Base-by-base conservation (phyloP, 1,140 invertebrate genomes). In the Mercenaria mercenaria region DNA sequence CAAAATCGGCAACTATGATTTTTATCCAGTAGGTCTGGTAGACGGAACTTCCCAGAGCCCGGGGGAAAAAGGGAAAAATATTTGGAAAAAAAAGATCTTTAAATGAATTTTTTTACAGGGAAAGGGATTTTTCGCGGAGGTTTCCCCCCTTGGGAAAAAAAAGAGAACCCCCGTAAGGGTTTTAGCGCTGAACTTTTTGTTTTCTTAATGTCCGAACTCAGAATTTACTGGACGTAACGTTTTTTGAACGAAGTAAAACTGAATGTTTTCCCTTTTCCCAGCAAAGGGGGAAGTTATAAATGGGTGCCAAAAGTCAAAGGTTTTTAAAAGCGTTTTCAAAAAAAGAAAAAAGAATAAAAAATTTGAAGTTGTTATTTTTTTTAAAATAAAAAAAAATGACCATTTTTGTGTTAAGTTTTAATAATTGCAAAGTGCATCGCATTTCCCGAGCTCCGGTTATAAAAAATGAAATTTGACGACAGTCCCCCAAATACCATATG, bases 161-260 rank as follows among this genome's bases (percentile, higher is more conserved):
- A 88, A 81, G 52, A 29, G 86, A 67, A 79, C 77, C 6, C 86
- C 86, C 23, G 86, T 61, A 0, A 43, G 47, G 37, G 86, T 88
- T 4, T 69, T 13, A 88, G 77, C 56, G 86, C 86, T 6, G 86
- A 88, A 47, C 10, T 88, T 2, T 88, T 88, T 81, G 86, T 88
- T 88, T 50, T 88, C 86, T 41, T 59, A 80, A 52, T 23, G 18
- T 61, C 74, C 1, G 76, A 88, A 80, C 69, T 81, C 15, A 59
- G 64, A 47, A 67, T n/a, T 80, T 59, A 1, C 50, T 79, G 34
- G 76, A 81, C 6, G 52, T 2, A 2, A 88, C 81, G 34, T 32
- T 52, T 29, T 50, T 81, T n/a, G 77, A 88, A 81, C 50, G 86
- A 29, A 80, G 61, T 37, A 69, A 81, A 80, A 88, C 86, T 8